Conservation (phyloP, 2,888 invertebrate genomes). For the Sericinus montela region DNA sequence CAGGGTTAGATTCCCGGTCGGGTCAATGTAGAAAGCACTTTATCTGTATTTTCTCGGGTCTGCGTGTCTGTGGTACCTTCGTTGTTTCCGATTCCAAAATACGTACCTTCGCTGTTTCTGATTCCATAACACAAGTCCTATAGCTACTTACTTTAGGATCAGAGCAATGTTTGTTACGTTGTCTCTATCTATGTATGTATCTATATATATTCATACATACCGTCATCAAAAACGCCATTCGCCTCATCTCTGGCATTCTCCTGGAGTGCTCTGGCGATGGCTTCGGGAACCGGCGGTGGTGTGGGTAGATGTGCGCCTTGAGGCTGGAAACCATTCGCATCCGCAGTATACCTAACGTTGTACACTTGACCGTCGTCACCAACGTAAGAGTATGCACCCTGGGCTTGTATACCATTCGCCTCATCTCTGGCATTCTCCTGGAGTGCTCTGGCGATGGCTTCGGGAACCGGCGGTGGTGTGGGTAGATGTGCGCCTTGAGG, state of each 20-base stretch:
- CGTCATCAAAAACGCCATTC: conserved; percentile 71
- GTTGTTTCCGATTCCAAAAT: too few relatives aligned
- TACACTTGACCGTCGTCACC: conserved; percentile 80
- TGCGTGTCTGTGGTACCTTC: too few relatives aligned
- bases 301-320: conserved; percentile 79
- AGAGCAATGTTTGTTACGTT: too few relatives aligned
- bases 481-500: conserved; percentile 78
- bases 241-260: conserved; percentile 76
- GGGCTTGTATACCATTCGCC: conserved; percentile 69
- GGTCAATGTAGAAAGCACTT: too few relatives aligned
- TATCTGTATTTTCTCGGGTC: too few relatives aligned
- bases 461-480: conserved; percentile 79
- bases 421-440: conserved; percentile 61
- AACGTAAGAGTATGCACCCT: conserved; percentile 79
- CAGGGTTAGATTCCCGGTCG: too few relatives aligned
- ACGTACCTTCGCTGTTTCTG: too few relatives aligned
- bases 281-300: conserved; percentile 79
- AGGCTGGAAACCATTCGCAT: conserved; percentile 70
- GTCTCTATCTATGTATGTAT: too few relatives aligned
- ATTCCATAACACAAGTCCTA: too few relatives aligned
- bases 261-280: conserved; percentile 71
- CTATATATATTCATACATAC: neutral
- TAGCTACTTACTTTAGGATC: too few relatives aligned
- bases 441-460: conserved; percentile 73
- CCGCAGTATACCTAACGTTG: conserved; percentile 70